Base-by-base conservation (phyloP, 92 coral and sea anemone genomes). In the Metridium senile region DNA sequence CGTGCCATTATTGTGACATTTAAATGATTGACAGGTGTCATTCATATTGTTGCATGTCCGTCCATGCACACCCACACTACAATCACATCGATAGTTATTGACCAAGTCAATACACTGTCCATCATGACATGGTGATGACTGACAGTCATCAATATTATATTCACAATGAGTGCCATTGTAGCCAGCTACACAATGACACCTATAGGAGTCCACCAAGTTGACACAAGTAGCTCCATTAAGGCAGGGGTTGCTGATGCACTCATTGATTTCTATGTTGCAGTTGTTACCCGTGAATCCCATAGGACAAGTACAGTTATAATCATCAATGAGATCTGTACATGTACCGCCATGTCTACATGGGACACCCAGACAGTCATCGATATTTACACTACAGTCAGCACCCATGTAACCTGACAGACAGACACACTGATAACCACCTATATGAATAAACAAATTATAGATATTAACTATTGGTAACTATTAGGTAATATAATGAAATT, bases 361-460 rank as follows among this genome's bases (percentile, higher is more conserved):
- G 18, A 29, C 80, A n/a, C 70, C 33, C 57, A 62, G 81, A 71
- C 97, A 91, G 71, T 91, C 91, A 67, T 91, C 91, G 16, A 88
- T 85, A 76, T 91, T 88, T 9, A 82, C 66, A 21, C 72, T 31
- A 57, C 97, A 91, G 68, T 88, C 84, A 46, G 82, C 82, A 17
- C 93, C 97, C 21, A 81, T 67, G 54, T 81, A 88, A 8, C 97
- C 97, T 31, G 97, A 82, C 16, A 78, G 86, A 32, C 97, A 91
- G 59, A 85, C 85, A 73, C 97, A 91, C 61, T 71, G 77, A 39
- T 77, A 91, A 33, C 83, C 89, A 68, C 86, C 77, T 22, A 68
- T 81, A 18, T 75, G 49, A n/a, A 88, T 13, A 39, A 39, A 39
- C 49, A 39, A 13, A 4, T 13, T 4, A 39, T 39, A n/a, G n/a